A percentile compares a stretch with the other conserved stretches of the same genome.
Evolutionary conservation across 2,888 invertebrate genomes (phyloP).

Genomic region (Thyatira batis): DNA sequence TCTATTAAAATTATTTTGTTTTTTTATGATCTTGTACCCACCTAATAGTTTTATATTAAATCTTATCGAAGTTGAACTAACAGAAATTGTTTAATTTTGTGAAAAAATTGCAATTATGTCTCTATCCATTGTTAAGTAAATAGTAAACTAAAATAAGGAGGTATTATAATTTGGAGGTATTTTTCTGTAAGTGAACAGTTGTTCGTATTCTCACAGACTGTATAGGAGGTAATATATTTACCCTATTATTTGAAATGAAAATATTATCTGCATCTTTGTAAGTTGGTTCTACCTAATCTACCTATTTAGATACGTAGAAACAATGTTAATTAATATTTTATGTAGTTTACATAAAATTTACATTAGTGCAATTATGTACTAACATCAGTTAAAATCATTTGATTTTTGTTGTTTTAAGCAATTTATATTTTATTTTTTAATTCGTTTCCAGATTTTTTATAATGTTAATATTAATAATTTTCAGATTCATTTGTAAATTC

Average conservation of each 20-base stretch:
- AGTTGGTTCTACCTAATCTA: too few species aligned
- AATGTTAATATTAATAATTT: too few species aligned
- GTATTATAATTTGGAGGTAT: constrained; percentile 36
- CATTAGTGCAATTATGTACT: neutral
- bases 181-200: constrained; percentile 43
- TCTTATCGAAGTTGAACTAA: neutral
- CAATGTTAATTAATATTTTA: too few species aligned
- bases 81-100: neutral
- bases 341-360: too few species aligned
- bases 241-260: neutral
- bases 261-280: too few species aligned
- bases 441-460: too few species aligned
- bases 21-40: too few species aligned
- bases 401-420: neutral
- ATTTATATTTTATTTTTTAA: too few species aligned
- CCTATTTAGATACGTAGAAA: too few species aligned
- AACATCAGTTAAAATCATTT: neutral
- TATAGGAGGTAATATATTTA: constrained; percentile 3
- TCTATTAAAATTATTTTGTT: neutral
- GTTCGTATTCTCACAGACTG: constrained; percentile 52
- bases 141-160: constrained; percentile 56
- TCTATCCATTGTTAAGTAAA: constrained; percentile 12
- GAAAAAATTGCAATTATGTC: too few species aligned
- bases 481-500: too few species aligned
- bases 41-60: too few species aligned